phyloP scores from a whole-genome alignment of 2,888 invertebrate genomes.

The Tricholauxania praeusta region DNA sequence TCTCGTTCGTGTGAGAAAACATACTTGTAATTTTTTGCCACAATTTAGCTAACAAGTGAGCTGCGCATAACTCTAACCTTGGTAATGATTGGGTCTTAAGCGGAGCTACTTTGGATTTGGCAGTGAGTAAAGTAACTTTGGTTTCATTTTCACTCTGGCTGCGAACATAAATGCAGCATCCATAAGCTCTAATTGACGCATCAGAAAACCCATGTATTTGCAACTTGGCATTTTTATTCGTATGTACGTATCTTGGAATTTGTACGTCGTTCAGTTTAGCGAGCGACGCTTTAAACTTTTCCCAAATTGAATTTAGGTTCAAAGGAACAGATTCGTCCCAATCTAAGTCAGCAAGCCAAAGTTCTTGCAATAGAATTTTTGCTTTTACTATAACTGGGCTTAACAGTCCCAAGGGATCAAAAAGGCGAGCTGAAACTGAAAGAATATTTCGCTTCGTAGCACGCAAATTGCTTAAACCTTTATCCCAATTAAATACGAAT shows the following conservation, averaged over 20 bases:
- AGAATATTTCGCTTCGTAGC: slow-evolving; percentile 20
- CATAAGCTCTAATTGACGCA: slow-evolving; percentile 37
- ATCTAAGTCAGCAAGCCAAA: slow-evolving; percentile 16
- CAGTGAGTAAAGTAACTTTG: slow-evolving; percentile 17
- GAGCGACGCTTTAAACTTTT: background rate
- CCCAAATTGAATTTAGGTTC: background rate
- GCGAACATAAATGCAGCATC: slow-evolving; percentile 22
- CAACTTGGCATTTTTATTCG: slow-evolving; percentile 1
- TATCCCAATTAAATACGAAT: slow-evolving; percentile 27
- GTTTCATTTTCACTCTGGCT: background rate
- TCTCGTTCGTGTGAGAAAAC: too few species aligned
- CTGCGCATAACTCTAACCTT: too few species aligned
- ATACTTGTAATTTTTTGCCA: too few species aligned
- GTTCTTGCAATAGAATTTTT: slow-evolving; percentile 16
- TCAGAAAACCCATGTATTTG: slow-evolving; percentile 44
- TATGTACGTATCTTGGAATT: slow-evolving; percentile 30
- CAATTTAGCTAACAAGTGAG: too few species aligned
- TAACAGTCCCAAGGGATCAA: slow-evolving; percentile 18
- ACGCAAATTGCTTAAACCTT: slow-evolving; percentile 30
- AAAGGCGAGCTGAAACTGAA: slow-evolving; percentile 9
- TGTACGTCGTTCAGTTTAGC: background rate
- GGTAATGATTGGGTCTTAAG: too few species aligned
- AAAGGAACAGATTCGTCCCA: slow-evolving; percentile 15
- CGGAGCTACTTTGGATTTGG: slow-evolving; percentile 41
- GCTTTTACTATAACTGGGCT: slow-evolving; percentile 6